Evolutionary conservation across 64 coral and sea anemone species (phyloP).

Genomic region (Stylophora pistillata): DNA sequence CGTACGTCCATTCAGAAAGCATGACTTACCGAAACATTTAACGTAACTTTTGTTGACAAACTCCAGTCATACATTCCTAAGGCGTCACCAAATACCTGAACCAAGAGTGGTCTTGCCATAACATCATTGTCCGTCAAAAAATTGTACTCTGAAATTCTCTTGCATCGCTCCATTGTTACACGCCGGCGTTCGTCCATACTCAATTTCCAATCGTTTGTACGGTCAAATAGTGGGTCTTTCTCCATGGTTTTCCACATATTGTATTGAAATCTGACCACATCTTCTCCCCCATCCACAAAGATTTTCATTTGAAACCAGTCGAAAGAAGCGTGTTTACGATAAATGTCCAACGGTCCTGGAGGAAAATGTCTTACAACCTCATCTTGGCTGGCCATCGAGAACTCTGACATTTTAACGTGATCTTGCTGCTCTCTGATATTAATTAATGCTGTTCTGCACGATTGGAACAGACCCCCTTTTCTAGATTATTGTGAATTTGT

Average conservation of each 20-base stretch:
- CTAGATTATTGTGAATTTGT: not conserved
- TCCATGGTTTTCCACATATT: slow-evolving; percentile 75
- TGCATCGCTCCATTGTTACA: slow-evolving; percentile 65
- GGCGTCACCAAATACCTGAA: slow-evolving; percentile 46
- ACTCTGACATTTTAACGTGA: slow-evolving; percentile 5
- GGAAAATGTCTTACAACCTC: slow-evolving; percentile 39
- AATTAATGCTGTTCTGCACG: not conserved
- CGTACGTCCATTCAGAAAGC: not conserved
- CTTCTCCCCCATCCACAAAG: slow-evolving; percentile 85
- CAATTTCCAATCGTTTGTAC: slow-evolving; percentile 51
- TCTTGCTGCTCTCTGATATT: not conserved
- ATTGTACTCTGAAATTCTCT: slow-evolving; percentile 70
- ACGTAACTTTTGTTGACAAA: slow-evolving; percentile 47
- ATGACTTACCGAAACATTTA: slow-evolving; percentile 53
- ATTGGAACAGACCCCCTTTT: not conserved
- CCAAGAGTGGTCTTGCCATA: slow-evolving; percentile 59
- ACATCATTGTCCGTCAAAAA: slow-evolving; percentile 80
- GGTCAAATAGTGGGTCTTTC: slow-evolving; percentile 85
- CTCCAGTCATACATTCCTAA: slow-evolving; percentile 83
- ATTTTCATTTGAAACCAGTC: slow-evolving; percentile 84
- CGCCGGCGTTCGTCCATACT: slow-evolving; percentile 63
- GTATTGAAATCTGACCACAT: slow-evolving; percentile 76
- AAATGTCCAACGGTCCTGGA: slow-evolving; percentile 79
- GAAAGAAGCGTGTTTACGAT: slow-evolving; percentile 75
- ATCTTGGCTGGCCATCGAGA: not conserved